Base-by-base conservation (phyloP, 2,888 invertebrate genomes). In the Melitaea athalia region DNA sequence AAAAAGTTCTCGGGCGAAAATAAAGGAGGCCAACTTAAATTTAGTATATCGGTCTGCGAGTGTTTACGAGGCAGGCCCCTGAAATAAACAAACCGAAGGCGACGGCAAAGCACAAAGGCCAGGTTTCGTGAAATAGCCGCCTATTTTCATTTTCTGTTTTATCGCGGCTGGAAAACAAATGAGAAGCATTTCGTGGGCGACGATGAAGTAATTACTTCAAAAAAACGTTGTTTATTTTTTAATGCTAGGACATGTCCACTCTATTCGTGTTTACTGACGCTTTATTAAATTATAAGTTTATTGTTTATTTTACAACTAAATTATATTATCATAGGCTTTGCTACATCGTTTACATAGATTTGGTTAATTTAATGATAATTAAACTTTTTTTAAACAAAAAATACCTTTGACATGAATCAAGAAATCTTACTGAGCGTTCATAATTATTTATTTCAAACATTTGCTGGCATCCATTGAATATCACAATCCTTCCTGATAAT, bases 51-150 rank as follows among this genome's bases (percentile, higher is more conserved):
- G 86, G 85, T 80, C 82, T 84, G 85, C 77, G 83, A 87, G 85
- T 89, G 88, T 90, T 90, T 90, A 91, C 87, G 91, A 91, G 86
- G 78, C 86, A 81, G 81, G 81, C 85, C 83, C 85, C 82, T 81
- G 85, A 87, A 88, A 89, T 90, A 89, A 91, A 90, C 89, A 88
- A 87, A 87, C 88, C 85, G 85, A 76, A 76, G 73, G 75, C 85
- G 85, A 75, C 73, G 72, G 74, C 87, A 85, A 85, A 88, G 84
- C 82, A 86, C 85, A 87, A 87, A 87, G 85, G 84, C 84, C 83
- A 82, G 82, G 83, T 82, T 85, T 83, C 83, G 79, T 81, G 80
- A 86, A 89, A 87, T 82, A 81, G 81, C 81, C 79, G 77, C 79
- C 80, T 64, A 71, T 73, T 74, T 74, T 74, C 81, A 80, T 85